These are phyloP conservation scores for Drosophila ustulata DNA, from an alignment of 2,888 invertebrate species.

Conservation along the genomic window DNA sequence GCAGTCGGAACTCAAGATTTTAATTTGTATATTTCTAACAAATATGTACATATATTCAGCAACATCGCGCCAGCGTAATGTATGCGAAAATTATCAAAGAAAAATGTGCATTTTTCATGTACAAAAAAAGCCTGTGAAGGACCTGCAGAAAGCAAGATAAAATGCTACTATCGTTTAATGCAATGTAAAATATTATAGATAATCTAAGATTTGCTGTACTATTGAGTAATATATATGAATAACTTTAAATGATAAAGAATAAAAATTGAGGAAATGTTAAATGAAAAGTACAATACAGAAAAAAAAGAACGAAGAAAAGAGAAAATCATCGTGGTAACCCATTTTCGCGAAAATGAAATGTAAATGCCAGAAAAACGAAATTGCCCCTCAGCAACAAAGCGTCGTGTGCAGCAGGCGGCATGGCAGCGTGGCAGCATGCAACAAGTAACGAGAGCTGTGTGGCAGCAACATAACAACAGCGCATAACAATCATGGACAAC, in stretches of 20 bases:
- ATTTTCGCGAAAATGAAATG: slow-evolving; percentile 59
- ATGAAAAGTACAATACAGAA: slow-evolving; percentile 32
- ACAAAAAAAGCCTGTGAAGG: slow-evolving; percentile 20
- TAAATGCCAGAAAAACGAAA: slow-evolving; percentile 58
- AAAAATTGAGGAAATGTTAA: slow-evolving; percentile 70
- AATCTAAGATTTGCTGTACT: slow-evolving; percentile 61
- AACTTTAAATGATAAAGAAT: slow-evolving; percentile 60
- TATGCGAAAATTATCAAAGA: slow-evolving; percentile 25
- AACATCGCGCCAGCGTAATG: slow-evolving; percentile 3
- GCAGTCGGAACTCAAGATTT: neutral
- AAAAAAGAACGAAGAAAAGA: slow-evolving; percentile 47
- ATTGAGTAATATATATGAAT: slow-evolving; percentile 60
- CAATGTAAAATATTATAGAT: slow-evolving; percentile 35
- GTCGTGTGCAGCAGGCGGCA: slow-evolving; percentile 68
- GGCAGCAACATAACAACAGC: slow-evolving; percentile 30
- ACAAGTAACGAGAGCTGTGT: slow-evolving; percentile 60
- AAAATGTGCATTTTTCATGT: slow-evolving; percentile 30
- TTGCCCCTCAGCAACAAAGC: slow-evolving; percentile 51
- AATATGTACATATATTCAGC: slow-evolving; percentile 45
- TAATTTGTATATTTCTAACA: neutral
- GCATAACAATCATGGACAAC: slow-evolving; percentile 58
- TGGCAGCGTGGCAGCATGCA: slow-evolving; percentile 65
- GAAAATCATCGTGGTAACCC: slow-evolving; percentile 65
- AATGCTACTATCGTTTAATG: slow-evolving; percentile 33
- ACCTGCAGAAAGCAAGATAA: neutral